Conservation (phyloP, 2,888 invertebrate species). For the Drosophila acutilabella region DNA sequence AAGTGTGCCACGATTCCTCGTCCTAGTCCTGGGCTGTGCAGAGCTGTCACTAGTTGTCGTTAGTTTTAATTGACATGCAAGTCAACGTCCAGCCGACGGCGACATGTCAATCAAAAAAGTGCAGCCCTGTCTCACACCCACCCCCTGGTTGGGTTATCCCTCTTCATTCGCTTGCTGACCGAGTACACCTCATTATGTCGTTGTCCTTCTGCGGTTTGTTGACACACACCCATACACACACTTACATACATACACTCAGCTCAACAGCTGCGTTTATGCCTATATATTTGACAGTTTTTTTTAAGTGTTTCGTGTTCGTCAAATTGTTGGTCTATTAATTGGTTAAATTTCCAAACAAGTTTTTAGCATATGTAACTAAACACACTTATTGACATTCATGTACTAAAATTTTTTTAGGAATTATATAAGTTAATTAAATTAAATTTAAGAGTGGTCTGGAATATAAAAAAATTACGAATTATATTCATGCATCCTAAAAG, state of each 20-base stretch:
- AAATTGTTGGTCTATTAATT: conserved; percentile 53
- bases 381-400: too few relatives aligned
- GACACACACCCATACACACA: conserved; percentile 55
- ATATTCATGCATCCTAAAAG: too few relatives aligned
- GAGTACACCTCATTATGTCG: conserved; percentile 62
- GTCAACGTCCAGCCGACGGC: conserved; percentile 82
- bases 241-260: neutral
- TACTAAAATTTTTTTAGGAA: too few relatives aligned
- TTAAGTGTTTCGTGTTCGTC: conserved; percentile 35
- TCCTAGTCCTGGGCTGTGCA: neutral
- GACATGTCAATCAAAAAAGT: conserved; percentile 83
- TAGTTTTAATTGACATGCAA: conserved; percentile 83
- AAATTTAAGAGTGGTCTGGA: too few relatives aligned
- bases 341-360: neutral
- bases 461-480: too few relatives aligned
- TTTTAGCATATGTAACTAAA: too few relatives aligned
- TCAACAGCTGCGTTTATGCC: conserved; percentile 37
- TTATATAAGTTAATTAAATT: too few relatives aligned
- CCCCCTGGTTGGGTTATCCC: conserved; percentile 9
- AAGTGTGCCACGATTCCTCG: conserved; percentile 65
- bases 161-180: neutral
- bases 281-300: conserved; percentile 44
- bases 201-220: conserved; percentile 70
- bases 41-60: conserved; percentile 69
- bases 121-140: conserved; percentile 39